These are phyloP conservation scores for Lates calcarifer DNA, from an alignment of 2,113 vertebrate species.

Conservation along the genomic window DNA sequence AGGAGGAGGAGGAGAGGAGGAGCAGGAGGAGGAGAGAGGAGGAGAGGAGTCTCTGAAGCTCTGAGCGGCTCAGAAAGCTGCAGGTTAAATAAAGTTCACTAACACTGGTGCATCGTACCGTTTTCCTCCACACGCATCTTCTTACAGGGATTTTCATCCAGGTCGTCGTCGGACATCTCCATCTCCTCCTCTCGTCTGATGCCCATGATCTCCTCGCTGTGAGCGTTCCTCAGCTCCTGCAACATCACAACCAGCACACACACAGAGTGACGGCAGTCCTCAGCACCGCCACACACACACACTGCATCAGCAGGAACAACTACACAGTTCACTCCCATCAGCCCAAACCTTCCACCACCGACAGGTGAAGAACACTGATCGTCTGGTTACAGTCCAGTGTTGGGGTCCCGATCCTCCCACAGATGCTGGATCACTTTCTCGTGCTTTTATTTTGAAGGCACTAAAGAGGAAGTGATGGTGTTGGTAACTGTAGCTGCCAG, in stretches of 20 bases:
- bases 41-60: not conserved
- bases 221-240: constrained; percentile 95
- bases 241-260: constrained; percentile 53
- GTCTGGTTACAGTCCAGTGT: too few relatives aligned
- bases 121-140: constrained; percentile 89
- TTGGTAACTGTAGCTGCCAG: too few relatives aligned
- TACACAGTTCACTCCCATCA: too few relatives aligned
- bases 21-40: not conserved
- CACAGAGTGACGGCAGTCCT: constrained; percentile 31
- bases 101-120: constrained; percentile 79
- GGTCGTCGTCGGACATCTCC: constrained; percentile 98
- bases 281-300: not conserved
- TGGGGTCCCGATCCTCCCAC: too few relatives aligned
- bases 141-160: constrained; percentile 89
- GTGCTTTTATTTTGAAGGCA: too few relatives aligned
- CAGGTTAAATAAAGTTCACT: too few relatives aligned
- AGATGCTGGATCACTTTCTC: too few relatives aligned
- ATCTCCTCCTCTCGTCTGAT: constrained; percentile 96
- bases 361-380: too few relatives aligned
- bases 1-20: not conserved
- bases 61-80: not conserved
- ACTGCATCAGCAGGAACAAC: too few relatives aligned
- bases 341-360: too few relatives aligned
- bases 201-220: constrained; percentile 97
- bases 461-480: too few relatives aligned